Evolutionary conservation across 1,140 invertebrate species (phyloP), one percentile per base, ranked within the genome.

Genomic region (Lucilia sericata): DNA sequence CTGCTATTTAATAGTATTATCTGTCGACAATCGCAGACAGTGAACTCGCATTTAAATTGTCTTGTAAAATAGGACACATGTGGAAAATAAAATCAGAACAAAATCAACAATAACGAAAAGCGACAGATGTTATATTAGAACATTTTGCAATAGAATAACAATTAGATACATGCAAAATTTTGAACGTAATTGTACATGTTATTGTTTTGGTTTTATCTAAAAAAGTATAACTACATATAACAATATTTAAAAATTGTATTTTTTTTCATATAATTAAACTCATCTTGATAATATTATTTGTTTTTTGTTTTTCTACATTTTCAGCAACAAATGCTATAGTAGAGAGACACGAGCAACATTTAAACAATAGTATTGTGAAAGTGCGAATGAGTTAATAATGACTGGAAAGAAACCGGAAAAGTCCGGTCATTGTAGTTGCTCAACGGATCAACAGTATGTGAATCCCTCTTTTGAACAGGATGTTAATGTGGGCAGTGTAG

Each of bases 381-480:
- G 3, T 70, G 65, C 82, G 55, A 82, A 65, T 82, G 82, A 36
- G 51, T 36, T 70, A 74, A 80, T 80, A 36, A 80, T 80, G 76
- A 80, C 76, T 14, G 76, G 76, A 49, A 82, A 82, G 82, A 74
- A 74, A 82, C 82, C 30, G 82, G 82, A 82, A 74, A 82, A 82
- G 82, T 21, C 76, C 76, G 76, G 76, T 25, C 76, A 80, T 25
- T 80, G 76, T 34, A 82, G 55, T 36, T 74, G 82, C 74, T 84
- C 81, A 85, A 80, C 76, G 76, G 76, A 80, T 49, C 76, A 89
- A 65, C 88, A 89, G 84, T 89, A 89, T 83, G 89, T 87, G 80
- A 89, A 89, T 86, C 88, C 88, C n/a, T 89, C 88, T 84, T 89
- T 88, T 60, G 88, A 89, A 74, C 88, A 88, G 87, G 88, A 89